Conservation (phyloP, 2,113 vertebrate species). For the Pteropus alecto region DNA sequence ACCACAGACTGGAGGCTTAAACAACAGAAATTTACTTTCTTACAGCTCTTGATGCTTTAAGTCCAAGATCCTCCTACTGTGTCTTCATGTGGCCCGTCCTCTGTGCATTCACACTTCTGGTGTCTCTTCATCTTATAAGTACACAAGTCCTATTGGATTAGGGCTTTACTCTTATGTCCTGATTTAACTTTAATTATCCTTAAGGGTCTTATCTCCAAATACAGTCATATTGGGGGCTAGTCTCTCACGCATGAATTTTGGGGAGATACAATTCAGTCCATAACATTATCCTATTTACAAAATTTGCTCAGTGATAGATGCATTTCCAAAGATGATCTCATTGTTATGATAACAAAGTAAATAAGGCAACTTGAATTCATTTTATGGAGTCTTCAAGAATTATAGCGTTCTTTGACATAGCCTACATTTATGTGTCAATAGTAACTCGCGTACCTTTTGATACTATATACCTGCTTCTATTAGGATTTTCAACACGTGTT, state of each 20-base stretch:
- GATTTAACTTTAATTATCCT: background rate
- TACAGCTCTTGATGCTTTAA: background rate
- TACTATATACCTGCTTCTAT: background rate
- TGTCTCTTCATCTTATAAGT: background rate
- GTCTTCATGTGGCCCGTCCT: background rate
- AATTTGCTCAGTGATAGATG: background rate
- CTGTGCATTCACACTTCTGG: background rate
- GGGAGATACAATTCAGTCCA: background rate
- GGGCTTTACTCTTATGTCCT: background rate
- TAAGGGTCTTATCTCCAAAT: background rate
- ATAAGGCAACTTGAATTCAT: background rate
- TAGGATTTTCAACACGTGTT: background rate
- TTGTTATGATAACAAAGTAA: background rate
- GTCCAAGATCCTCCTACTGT: background rate
- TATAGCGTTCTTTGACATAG: background rate
- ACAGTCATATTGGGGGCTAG: background rate
- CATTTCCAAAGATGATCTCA: background rate
- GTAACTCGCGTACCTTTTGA: background rate
- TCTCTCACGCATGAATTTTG: background rate
- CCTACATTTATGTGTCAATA: background rate
- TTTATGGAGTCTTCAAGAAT: background rate
- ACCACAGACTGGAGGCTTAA: background rate
- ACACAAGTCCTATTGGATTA: background rate
- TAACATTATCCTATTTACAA: background rate
- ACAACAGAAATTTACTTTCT: background rate